Evolutionary conservation across 2,797 vertebrate species (phyloP).

Genomic region (Poecilia gillii): DNA sequence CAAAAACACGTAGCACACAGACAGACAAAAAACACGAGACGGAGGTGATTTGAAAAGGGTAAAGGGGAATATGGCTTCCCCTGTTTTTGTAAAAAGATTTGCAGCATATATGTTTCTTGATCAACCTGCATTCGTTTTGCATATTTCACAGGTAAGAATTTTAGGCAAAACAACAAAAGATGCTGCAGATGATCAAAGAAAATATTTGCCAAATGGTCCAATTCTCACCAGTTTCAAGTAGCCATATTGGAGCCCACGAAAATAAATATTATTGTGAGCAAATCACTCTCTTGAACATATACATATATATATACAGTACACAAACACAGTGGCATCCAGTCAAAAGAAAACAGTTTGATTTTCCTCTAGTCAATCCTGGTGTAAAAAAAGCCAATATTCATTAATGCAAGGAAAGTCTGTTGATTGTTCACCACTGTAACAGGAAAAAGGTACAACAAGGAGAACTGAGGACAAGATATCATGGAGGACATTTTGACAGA

Average conservation of each 20-base stretch:
- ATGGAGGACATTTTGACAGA: slow-evolving; percentile 60
- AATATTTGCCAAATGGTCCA: slow-evolving; percentile 1
- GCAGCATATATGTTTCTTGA: slow-evolving; percentile 28
- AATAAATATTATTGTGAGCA: slow-evolving; percentile 31
- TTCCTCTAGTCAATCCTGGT: slow-evolving; percentile 41
- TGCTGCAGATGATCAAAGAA: slow-evolving; percentile 18
- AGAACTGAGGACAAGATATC: slow-evolving; percentile 75
- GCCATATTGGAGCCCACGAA: slow-evolving; percentile 13
- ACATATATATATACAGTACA: neutral
- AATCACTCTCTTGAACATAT: slow-evolving; percentile 65
- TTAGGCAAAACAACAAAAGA: neutral
- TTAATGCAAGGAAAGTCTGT: slow-evolving; percentile 34
- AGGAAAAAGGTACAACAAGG: slow-evolving; percentile 49
- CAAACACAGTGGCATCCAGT: slow-evolving; percentile 65
- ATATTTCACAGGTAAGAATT: neutral
- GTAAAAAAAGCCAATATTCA: slow-evolving; percentile 15
- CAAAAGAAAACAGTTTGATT: slow-evolving; percentile 53
- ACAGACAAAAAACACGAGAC: slow-evolving; percentile 62
- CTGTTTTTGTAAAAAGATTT: slow-evolving; percentile 21
- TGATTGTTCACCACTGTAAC: slow-evolving; percentile 75
- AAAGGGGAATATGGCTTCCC: slow-evolving; percentile 19
- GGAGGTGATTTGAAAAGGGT: slow-evolving; percentile 65
- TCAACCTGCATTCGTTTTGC: slow-evolving; percentile 16
- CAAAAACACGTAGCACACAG: slow-evolving; percentile 77
- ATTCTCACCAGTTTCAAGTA: slow-evolving; percentile 13